Evolutionary conservation across 2,797 vertebrate species (phyloP), one percentile per base, ranked within the genome.

Genomic region (Rhinoraja longicauda): DNA sequence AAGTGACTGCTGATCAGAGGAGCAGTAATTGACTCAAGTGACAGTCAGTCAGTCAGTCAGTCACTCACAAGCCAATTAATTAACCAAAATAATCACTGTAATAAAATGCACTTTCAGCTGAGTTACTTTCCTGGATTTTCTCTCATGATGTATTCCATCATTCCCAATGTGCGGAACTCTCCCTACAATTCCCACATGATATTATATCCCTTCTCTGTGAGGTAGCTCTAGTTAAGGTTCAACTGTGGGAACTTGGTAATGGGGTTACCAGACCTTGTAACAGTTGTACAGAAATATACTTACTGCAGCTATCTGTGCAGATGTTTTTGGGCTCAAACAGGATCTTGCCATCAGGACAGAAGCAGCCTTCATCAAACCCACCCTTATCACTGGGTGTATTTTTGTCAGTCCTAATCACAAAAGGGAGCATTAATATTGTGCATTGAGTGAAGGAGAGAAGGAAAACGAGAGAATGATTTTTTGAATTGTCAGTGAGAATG

Each of bases 281-380:
- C 32, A n/a, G 62, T 88, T 88, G 59, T 17, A 67, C 32, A 67
- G 45, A 24, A 90, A 90, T 70, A 90, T 39, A 8, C 96, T 13
- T 94, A 97, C 95, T 0, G 36, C 97, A 97, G 57, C 93, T 92
- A 0, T 94, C 62, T 82, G 96, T 95, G 39, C 97, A 97, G 90
- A 93, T 86, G 0, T 21, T 81, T 5, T 21, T n/a, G 15, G 86
- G 90, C 7, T 57, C 0, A 73, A 95, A 15, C 0, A 95, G 93
- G 0, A 4, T 93, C 32, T 0, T 93, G 94, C 94, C 95, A 9
- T 94, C 82, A 0, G 95, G 96, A 67, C 97, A 97, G 95, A 95
- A 97, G 94, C 97, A 97, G 75, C 97, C 97, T 94, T 97, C 97
- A 0, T 95, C 95, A 93, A 13, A 10, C 21, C 7, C 29, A 62